Conservation (phyloP, 2,888 invertebrate species). For the Chirona hameri region DNA sequence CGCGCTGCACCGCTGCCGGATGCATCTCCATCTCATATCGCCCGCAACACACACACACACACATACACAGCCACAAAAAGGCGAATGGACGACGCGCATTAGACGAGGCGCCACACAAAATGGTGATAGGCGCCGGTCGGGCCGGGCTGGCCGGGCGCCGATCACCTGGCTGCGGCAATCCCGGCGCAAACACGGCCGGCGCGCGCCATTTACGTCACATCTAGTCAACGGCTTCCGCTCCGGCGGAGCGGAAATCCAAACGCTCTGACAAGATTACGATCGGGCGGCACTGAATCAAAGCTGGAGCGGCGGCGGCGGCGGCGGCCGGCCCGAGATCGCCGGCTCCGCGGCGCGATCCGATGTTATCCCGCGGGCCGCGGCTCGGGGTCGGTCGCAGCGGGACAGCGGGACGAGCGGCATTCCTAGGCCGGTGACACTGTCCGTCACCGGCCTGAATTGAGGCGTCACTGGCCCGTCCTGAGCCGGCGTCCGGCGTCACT, state of each 20-base stretch:
- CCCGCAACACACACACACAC: background rate
- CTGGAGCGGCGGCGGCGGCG: background rate
- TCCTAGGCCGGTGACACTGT: too few relatives aligned
- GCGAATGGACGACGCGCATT: background rate
- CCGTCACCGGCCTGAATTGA: too few relatives aligned
- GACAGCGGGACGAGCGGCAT: too few relatives aligned
- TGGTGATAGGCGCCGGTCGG: background rate
- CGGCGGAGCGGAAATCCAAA: background rate
- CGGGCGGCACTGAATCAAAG: background rate
- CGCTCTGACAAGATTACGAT: background rate
- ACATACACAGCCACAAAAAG: background rate
- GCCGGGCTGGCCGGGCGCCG: background rate
- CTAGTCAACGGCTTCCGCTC: background rate
- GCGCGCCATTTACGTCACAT: conserved; percentile 26
- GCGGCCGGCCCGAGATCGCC: background rate
- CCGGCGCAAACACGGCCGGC: background rate
- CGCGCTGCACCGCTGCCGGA: background rate
- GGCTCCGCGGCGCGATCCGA: background rate
- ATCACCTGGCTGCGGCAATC: too few relatives aligned
- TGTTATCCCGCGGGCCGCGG: background rate
- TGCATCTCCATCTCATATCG: background rate
- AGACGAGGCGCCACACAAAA: background rate
- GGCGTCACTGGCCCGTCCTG: too few relatives aligned
- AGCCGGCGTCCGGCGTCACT: too few relatives aligned
- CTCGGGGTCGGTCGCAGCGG: too few relatives aligned